Evolutionary conservation across 1,140 invertebrate species (phyloP).

Genomic region (Euura saliciscinereae): DNA sequence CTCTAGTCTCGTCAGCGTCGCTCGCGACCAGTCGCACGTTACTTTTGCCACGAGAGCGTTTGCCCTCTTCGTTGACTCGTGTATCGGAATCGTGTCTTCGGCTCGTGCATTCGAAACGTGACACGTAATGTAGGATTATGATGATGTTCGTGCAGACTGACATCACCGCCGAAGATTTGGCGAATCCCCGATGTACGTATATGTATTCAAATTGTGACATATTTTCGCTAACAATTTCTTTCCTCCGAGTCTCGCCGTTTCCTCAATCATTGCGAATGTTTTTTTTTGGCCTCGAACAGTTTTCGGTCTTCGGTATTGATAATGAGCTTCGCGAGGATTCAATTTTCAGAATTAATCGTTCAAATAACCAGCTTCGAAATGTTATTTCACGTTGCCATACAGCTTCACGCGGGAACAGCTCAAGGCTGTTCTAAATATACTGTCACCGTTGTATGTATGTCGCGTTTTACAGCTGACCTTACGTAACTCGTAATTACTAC

Average conservation of each 20-base stretch:
- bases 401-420: background rate
- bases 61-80: background rate
- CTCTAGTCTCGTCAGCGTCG: background rate
- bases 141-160: conserved; percentile 33
- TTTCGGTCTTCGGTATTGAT: no score
- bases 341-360: no score
- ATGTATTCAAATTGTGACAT: background rate
- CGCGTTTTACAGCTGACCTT: background rate
- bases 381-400: background rate
- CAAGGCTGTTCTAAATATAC: conserved; percentile 3
- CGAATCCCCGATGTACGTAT: conserved; percentile 18
- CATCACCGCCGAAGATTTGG: conserved; percentile 27
- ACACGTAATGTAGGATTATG: background rate
- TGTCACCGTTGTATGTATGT: background rate
- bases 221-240: no score
- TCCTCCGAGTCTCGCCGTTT: no score
- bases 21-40: background rate
- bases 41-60: background rate
- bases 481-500: background rate
- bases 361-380: background rate
- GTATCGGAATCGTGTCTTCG: background rate
- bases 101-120: conserved; percentile 13
- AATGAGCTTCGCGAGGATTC: no score
- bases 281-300: no score
- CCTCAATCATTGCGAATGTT: no score